These are phyloP conservation scores for Stegastes partitus DNA, from an alignment of 2,113 vertebrate species.

Conservation along the genomic window DNA sequence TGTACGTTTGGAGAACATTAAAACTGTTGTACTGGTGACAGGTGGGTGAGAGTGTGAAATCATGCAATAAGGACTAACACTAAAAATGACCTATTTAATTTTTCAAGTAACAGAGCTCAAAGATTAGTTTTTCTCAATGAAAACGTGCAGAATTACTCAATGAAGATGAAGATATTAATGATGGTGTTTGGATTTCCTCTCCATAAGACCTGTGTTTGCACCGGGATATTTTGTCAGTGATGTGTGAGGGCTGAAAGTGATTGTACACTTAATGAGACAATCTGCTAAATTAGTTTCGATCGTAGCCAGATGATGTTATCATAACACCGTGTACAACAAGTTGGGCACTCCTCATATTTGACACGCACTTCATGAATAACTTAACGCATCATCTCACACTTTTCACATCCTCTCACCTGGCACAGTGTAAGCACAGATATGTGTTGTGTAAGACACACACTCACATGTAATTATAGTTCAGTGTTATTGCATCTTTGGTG, in stretches of 20 bases:
- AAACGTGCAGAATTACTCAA: no score
- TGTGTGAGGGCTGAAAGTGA: neutral
- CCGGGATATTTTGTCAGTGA: conserved; percentile 20
- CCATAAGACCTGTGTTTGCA: neutral
- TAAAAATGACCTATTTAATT: neutral
- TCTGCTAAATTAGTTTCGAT: conserved; percentile 16
- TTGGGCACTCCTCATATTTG: conserved; percentile 15
- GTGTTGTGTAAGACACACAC: neutral
- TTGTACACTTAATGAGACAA: neutral
- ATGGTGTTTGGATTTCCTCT: neutral
- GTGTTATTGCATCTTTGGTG: neutral
- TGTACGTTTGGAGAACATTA: no score
- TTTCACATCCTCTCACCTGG: conserved; percentile 35
- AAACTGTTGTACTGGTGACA: neutral
- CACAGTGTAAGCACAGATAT: conserved; percentile 27
- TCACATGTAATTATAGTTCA: neutral
- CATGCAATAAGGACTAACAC: neutral
- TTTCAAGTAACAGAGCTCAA: neutral
- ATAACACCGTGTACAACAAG: neutral
- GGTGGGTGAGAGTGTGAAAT: neutral
- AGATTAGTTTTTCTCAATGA: no score
- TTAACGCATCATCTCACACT: conserved; percentile 31
- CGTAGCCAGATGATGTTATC: neutral
- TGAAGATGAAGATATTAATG: neutral
- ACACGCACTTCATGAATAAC: conserved; percentile 47